Evolutionary conservation across 2,797 vertebrate species (phyloP).

Genomic region (Sylvilagus floridanus): DNA sequence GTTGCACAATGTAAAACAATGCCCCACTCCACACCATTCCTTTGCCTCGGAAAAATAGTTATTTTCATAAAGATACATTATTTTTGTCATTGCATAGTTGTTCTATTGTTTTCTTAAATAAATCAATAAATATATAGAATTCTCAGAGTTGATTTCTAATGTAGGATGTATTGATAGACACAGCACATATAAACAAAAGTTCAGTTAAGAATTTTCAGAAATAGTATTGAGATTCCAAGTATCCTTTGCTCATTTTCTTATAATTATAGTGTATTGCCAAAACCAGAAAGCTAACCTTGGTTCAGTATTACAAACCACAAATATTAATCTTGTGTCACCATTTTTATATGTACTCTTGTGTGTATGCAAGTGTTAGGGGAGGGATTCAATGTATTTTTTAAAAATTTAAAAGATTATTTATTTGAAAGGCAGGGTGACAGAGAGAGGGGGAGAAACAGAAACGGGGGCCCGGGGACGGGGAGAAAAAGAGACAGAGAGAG

Average conservation of each 20-base stretch:
- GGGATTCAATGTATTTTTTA: no score
- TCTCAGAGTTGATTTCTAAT: not conserved
- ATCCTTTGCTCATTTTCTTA: not conserved
- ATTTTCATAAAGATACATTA: not conserved
- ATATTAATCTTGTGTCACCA: not conserved
- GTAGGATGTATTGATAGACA: not conserved
- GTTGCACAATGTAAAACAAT: not conserved
- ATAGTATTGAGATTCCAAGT: not conserved
- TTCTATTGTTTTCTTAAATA: not conserved
- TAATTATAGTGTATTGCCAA: not conserved
- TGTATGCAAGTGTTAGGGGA: not conserved
- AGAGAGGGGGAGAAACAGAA: no score
- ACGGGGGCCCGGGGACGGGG: fast-evolving
- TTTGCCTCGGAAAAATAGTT: constrained; percentile 12
- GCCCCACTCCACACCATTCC: not conserved
- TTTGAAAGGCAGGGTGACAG: no score
- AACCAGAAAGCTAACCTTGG: not conserved
- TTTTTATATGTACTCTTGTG: not conserved
- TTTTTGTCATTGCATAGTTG: not conserved
- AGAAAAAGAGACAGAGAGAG: no score
- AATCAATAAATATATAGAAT: not conserved
- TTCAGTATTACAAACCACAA: not conserved
- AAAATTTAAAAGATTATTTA: no score
- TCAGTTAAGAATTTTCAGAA: constrained; percentile 14
- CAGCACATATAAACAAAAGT: not conserved